Base-by-base conservation (phyloP, 1,140 invertebrate species). In the Drosophila bocki region DNA sequence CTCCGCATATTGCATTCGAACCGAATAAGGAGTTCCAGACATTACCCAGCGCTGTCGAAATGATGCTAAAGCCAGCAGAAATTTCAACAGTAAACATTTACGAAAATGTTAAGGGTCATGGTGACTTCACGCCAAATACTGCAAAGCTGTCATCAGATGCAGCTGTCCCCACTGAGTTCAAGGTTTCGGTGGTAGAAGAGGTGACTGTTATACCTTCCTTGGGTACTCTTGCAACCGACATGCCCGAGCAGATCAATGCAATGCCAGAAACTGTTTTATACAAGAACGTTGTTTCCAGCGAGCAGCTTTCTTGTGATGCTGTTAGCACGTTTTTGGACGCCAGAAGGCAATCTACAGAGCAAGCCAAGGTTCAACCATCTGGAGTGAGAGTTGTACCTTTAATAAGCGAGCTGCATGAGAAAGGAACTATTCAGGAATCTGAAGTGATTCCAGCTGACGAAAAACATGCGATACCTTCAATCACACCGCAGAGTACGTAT, bases 111-210 rank as follows among this genome's bases (percentile, higher is more conserved):
- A 47, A 81, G 15, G 75, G 82, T 19, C 64, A 80, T 41, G 82
- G 79, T 9, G 82, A 92, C 3, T 91, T 92, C 39, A 83, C 41
- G 29, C 91, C 82, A 2, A 32, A 51, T 19, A 60, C 29, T 50
- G 68, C 15, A 12, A 51, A 17, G 9, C 44, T 79, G 7, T 44
- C n/a, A 9, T 11, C 50, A 48, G 62, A 69, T 53, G 29, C 57
- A 50, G n/a, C 50, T 50, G 12, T 59, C 19, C 37, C 22, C 35
- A 58, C 72, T 9, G 74, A 80, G n/a, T 45, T 78, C 7, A 68
- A 95, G 47, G 85, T 95, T n/a, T 87, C 94, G 45, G 87, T 95
- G 68, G 93, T 95, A 44, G 94, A 95, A 91, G 94, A 96, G 93
- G 94, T 94, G 19, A 91, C 93, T 61, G 80, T 93, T 17, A 93